Evolutionary conservation across 2,113 vertebrate genomes (phyloP), one percentile per base, ranked within the genome.

Genomic region (Spilogale gracilis): DNA sequence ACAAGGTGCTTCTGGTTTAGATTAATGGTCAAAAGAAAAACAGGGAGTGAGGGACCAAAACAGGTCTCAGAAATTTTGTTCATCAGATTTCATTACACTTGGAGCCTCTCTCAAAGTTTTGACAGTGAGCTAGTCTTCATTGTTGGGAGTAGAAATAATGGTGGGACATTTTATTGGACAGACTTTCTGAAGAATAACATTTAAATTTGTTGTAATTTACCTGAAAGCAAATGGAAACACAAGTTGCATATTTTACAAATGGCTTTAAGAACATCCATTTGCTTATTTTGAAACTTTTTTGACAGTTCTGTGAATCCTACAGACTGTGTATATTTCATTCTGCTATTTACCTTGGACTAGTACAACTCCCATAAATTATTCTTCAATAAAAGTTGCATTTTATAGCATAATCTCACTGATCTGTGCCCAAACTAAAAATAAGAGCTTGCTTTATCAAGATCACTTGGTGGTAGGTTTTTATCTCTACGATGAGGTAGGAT

Each of bases 1-100:
- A 97, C 85, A 97, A 96, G 89, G 32, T 97, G 5, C 38, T 93
- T 97, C 97, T 98, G 93, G 65, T 83, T 96, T 96, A 98, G 30
- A 85, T 95, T 96, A 96, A 95, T 88, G 54, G 52, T 71, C 95
- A 93, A 1, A 32, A 97, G 65, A 79, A 63, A 91, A 96, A 96
- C 14, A 20, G n/a, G 17, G 89, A 92, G 52, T 58, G 9, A 30
- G 63, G 43, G 32, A 74, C 73, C 61, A 97, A 96, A 97, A 95
- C n/a, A 93, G 32, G 61, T 27, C 78, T 98, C 32, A 95, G 61
- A 98, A 95, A 23, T 21, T 95, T 92, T 84, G 13, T 63, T 87
- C 60, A 83, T 92, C 45, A 88, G 94, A 89, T 88, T 94, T 97
- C 56, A 91, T 94, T 92, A 52, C 61, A 95, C 25, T 25, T 87